Evolutionary conservation across 2,113 vertebrate genomes (phyloP).

Genomic region (Ahaetulla prasina): DNA sequence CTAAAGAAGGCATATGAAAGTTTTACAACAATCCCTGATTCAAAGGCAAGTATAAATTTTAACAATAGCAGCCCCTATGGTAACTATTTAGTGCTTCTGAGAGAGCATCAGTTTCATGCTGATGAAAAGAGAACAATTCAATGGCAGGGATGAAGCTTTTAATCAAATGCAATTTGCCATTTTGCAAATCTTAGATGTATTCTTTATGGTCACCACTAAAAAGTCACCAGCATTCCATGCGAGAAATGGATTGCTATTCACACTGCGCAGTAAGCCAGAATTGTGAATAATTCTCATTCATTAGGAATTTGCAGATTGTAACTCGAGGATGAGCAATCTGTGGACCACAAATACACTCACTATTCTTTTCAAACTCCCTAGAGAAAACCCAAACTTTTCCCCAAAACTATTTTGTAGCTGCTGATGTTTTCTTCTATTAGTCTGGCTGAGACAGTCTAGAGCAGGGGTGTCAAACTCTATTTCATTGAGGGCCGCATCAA

Average conservation of each 20-base stretch:
- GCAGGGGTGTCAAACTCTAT: too few species aligned
- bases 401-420: not conserved
- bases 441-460: not conserved
- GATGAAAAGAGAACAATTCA: not conserved
- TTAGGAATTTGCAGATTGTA: not conserved
- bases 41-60: not conserved
- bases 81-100: not conserved
- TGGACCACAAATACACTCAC: not conserved
- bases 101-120: not conserved
- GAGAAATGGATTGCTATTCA: not conserved
- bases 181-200: not conserved
- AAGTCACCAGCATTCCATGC: not conserved
- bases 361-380: not conserved
- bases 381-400: not conserved
- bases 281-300: not conserved
- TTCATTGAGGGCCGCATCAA: too few species aligned
- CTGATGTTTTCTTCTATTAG: not conserved
- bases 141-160: not conserved
- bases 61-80: not conserved
- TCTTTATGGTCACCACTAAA: not conserved
- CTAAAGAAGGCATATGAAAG: not conserved
- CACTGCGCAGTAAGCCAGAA: not conserved
- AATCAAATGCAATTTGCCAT: not conserved
- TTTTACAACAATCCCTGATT: constrained; percentile 7
- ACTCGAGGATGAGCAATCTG: not conserved